phyloP scores from a whole-genome alignment of 2,113 vertebrate genomes.

The Marmota monax region DNA sequence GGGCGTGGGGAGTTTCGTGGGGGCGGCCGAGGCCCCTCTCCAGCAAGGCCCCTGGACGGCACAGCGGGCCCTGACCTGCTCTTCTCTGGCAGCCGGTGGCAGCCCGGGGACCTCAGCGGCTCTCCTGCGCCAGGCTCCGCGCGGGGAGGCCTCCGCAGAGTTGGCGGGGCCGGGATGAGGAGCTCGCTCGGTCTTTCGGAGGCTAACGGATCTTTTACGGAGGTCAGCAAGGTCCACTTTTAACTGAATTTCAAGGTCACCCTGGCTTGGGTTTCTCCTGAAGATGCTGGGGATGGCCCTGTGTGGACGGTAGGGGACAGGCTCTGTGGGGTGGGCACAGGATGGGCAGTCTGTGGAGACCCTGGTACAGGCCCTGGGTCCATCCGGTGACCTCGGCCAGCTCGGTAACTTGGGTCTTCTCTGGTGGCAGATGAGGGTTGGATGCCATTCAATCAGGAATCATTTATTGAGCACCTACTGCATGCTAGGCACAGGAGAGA shows the following conservation, averaged over 20 bases:
- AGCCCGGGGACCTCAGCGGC: neutral
- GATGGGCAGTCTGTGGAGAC: too few relatives aligned
- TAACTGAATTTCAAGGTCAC: constrained; percentile 70
- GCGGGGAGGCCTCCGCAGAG: too few relatives aligned
- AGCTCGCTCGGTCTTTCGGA: neutral
- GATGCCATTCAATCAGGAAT: rapidly evolving
- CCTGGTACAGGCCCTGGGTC: rapidly evolving
- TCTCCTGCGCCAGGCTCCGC: neutral
- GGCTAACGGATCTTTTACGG: constrained; percentile 62
- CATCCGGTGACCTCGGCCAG: neutral
- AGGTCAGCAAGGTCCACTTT: constrained; percentile 73
- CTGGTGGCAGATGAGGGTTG: neutral
- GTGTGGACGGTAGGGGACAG: neutral
- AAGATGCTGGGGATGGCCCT: neutral
- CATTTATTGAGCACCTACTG: neutral
- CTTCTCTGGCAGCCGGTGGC: neutral
- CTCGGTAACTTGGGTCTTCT: neutral
- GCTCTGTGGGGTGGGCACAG: rapidly evolving
- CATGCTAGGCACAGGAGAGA: neutral
- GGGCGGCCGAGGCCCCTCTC: too few relatives aligned
- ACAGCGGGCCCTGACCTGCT: neutral
- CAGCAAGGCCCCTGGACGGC: too few relatives aligned
- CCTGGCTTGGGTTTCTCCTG: neutral
- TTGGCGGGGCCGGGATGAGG: neutral
- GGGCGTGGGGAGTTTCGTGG: rapidly evolving